These are phyloP conservation scores for Maconellicoccus hirsutus DNA, from an alignment of 1,140 invertebrate species.

Conservation along the genomic window DNA sequence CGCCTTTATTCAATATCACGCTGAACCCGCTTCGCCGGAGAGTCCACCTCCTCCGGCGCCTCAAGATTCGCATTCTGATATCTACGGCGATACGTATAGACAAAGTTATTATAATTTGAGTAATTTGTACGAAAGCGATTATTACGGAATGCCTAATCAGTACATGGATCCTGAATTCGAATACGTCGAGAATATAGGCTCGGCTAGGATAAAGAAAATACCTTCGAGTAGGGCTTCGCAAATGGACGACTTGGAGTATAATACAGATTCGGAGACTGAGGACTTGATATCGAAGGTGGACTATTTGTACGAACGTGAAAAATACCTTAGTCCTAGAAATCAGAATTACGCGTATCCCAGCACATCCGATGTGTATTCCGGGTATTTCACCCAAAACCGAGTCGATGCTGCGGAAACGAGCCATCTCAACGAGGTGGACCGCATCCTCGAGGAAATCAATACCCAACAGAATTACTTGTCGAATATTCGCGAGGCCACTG, in stretches of 20 bases:
- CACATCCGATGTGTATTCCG: not conserved
- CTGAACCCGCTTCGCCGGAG: conserved; percentile 42
- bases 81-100: not conserved
- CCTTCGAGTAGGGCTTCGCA: not conserved
- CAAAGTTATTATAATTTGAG: not conserved
- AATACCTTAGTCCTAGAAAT: not conserved
- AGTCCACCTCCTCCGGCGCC: conserved; percentile 69
- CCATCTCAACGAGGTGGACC: not conserved
- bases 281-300: conserved; percentile 1
- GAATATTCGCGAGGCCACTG: not conserved
- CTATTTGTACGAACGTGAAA: not conserved
- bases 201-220: not conserved
- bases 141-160: not conserved
- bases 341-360: not conserved
- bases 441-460: not conserved
- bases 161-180: not conserved
- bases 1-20: conserved; percentile 29
- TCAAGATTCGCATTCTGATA: conserved; percentile 30
- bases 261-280: not conserved
- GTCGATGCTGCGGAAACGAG: not conserved
- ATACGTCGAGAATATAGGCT: not conserved
- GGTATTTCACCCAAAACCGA: not conserved
- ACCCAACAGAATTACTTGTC: not conserved
- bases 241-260: not conserved
- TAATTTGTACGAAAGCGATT: not conserved